phyloP scores from a whole-genome alignment of 2,888 invertebrate species.

The Acanthosepion pharaonis region DNA sequence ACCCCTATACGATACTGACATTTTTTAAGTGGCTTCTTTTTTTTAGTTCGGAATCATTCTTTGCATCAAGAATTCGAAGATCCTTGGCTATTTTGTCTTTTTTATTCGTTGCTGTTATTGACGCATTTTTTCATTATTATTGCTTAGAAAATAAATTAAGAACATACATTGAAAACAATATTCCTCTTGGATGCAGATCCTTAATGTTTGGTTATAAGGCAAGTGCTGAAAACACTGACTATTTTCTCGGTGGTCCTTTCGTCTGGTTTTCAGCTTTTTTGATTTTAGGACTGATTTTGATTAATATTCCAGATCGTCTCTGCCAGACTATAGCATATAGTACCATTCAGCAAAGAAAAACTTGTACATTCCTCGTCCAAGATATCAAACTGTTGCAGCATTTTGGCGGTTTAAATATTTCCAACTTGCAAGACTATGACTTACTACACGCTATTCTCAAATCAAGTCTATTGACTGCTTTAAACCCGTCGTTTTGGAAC shows the following conservation, averaged over 20 bases:
- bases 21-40: not conserved
- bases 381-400: not conserved
- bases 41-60: not conserved
- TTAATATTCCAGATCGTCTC: not conserved
- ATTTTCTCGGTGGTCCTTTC: not conserved
- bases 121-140: not conserved
- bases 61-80: not conserved
- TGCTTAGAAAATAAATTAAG: not conserved
- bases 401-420: not conserved
- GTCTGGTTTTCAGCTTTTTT: not conserved
- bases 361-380: not conserved
- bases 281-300: not conserved
- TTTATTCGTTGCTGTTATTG: not conserved
- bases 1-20: not conserved
- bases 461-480: not conserved
- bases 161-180: not conserved
- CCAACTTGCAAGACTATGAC: not conserved
- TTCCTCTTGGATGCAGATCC: not conserved
- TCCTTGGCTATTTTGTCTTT: not conserved
- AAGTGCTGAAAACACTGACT: not conserved
- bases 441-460: not conserved
- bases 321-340: constrained; percentile 22
- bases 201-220: not conserved
- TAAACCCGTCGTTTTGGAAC: constrained; percentile 24
- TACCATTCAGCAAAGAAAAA: not conserved